Base-by-base conservation (phyloP, 2,113 vertebrate species). In the Solea solea region DNA sequence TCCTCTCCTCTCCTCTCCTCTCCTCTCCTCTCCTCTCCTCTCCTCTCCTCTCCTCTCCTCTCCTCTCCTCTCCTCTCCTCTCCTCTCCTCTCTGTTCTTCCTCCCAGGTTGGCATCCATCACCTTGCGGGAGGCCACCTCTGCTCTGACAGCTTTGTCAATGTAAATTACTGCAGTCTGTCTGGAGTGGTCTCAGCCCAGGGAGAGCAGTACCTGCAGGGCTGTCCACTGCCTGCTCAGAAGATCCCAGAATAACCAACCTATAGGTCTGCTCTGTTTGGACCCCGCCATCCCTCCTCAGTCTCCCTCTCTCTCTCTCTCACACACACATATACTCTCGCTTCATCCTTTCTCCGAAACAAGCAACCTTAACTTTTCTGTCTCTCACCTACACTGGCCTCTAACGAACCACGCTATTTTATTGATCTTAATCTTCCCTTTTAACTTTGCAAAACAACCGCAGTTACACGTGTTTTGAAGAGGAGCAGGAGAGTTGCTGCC, bases 111-210 rank as follows among this genome's bases (percentile, higher is more conserved):
- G 64, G 83, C 86, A 94, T 93, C 91, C 92, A 94, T 94, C 93
- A 93, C 91, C 46, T 76, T 74, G 86, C 88, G 74, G 92, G 89
- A 85, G 91, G 88, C 91, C 85, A 84, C 82, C 89, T 91, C 81
- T 91, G 75, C 81, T 89, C 90, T 93, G 94, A 93, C 93, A 94
- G 91, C 92, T 94, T 91, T 94, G 94, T 94, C 94, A 94, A 93
- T 94, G 91, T 90, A 91, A 92, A 93, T 94, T 93, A 94, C 91
- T 91, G 86, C 88, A 81, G 84, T 90, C 81, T 81, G 90, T 90
- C 89, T 90, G 88, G 88, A 94, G 88, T 81, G 76, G 78, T 89
- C 90, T 77, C 60, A 58, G 84, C 85, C 85, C 59, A 59, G 87
- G 82, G 82, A 88, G 87, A 84, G 86, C 69, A 63, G 75, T 88